Percentiles rank a stretch among this genome's conserved stretches.
Evolutionary conservation across 2,888 invertebrate species (phyloP).

Genomic region (Aplocera efformata): DNA sequence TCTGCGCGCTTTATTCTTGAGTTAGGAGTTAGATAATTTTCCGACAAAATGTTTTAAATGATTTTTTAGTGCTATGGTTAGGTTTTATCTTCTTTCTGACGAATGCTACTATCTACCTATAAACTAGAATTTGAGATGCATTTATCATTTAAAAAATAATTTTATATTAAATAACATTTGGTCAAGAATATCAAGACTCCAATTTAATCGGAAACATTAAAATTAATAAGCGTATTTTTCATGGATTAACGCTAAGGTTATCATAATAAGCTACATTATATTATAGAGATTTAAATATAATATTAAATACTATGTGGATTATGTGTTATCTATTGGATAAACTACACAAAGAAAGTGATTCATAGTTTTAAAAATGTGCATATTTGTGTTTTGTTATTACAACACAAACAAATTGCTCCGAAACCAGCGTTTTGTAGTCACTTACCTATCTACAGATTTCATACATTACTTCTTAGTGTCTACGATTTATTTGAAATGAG

Average conservation of each 20-base stretch:
- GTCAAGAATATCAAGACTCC: constrained; percentile 78
- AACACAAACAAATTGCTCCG: constrained; percentile 49
- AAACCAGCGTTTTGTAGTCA: constrained; percentile 59
- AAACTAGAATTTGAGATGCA: constrained; percentile 62
- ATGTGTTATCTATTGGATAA: constrained; percentile 10
- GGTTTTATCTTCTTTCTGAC: no score
- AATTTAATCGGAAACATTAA: constrained; percentile 79
- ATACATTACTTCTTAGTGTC: constrained; percentile 28
- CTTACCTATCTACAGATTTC: constrained; percentile 48
- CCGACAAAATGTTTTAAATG: no score
- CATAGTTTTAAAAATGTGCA: constrained; percentile 23
- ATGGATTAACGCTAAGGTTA: constrained; percentile 65
- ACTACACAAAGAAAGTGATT: constrained; percentile 23
- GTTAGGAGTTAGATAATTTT: no score
- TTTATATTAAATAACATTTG: constrained; percentile 73
- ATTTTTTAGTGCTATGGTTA: no score
- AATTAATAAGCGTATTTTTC: constrained; percentile 80
- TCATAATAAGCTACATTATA: constrained; percentile 24
- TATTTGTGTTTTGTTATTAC: constrained; percentile 23
- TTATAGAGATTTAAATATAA: constrained; percentile 22
- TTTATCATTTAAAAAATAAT: constrained; percentile 64
- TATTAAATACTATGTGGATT: constrained; percentile 17
- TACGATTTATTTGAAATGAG: constrained; percentile 39
- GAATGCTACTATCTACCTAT: constrained; percentile 36
- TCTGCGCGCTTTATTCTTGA: no score